Conservation (phyloP, 1,140 invertebrate genomes). For the Aphelenchoides besseyi region DNA sequence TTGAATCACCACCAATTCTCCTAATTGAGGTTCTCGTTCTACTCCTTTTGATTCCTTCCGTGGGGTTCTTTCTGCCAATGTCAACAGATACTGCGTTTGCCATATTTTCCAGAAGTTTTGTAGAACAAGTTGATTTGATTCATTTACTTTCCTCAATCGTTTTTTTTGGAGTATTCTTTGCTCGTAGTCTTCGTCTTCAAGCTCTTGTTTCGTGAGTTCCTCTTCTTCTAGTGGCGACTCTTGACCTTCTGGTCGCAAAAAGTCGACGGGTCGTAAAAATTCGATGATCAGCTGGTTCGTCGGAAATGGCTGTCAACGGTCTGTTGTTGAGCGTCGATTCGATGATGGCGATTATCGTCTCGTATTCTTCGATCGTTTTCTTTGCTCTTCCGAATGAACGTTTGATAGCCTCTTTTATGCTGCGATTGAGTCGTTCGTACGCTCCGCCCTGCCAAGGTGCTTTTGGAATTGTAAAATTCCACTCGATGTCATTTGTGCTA, state of each 20-base stretch:
- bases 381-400: neutral
- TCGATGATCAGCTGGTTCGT: neutral
- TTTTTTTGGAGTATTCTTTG: neutral
- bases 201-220: neutral
- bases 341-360: neutral
- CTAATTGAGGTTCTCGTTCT: neutral
- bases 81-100: neutral
- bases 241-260: constrained; percentile 5
- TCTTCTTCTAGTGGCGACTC: neutral
- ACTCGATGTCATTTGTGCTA: neutral
- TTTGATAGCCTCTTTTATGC: constrained; percentile 9
- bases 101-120: neutral
- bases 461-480: neutral
- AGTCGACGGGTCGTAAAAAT: constrained; percentile 5
- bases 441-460: neutral
- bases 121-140: neutral
- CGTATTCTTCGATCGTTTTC: neutral
- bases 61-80: neutral
- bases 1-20: neutral
- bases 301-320: neutral
- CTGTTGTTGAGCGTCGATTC: constrained; percentile 5
- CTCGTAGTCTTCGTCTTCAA: neutral
- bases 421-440: neutral
- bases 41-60: neutral
- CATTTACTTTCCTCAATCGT: neutral